Percentiles rank a stretch among this genome's conserved stretches.
These are phyloP conservation scores for Leucozona laternaria DNA, from an alignment of 2,888 invertebrate species.

Conservation along the genomic window DNA sequence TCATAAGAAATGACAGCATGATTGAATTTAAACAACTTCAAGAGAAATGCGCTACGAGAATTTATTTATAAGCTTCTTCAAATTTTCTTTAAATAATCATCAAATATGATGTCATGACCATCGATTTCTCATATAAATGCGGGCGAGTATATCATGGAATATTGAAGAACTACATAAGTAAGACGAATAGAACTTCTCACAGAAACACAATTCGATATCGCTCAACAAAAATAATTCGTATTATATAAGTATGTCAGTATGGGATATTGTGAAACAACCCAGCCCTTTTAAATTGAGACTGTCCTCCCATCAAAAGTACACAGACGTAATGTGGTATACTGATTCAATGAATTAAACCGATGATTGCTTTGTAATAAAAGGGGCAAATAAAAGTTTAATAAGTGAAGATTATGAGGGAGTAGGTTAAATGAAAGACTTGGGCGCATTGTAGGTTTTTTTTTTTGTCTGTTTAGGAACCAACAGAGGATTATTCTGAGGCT, in stretches of 20 bases:
- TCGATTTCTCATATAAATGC: constrained; percentile 14
- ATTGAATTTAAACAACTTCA: not conserved
- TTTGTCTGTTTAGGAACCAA: not conserved
- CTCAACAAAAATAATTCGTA: not conserved
- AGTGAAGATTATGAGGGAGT: constrained; percentile 8
- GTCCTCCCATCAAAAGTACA: not conserved
- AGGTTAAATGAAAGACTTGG: not conserved
- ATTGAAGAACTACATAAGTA: not conserved
- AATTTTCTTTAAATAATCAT: not conserved
- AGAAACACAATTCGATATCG: not conserved
- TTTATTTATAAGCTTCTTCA: not conserved
- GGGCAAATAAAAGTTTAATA: constrained; percentile 7
- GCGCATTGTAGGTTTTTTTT: not conserved
- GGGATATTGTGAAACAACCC: not conserved
- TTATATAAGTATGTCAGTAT: not conserved
- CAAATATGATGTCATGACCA: constrained; percentile 4
- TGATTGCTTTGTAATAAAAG: not conserved
- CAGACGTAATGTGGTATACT: not conserved
- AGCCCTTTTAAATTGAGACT: constrained; percentile 14
- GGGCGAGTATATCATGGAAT: not conserved
- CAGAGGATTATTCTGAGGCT: too few species aligned
- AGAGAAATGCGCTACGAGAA: not conserved
- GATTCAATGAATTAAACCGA: constrained; percentile 13
- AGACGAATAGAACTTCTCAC: not conserved
- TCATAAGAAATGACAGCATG: not conserved